phyloP scores from a whole-genome alignment of 2,113 vertebrate genomes.

The Hystrix cristata region DNA sequence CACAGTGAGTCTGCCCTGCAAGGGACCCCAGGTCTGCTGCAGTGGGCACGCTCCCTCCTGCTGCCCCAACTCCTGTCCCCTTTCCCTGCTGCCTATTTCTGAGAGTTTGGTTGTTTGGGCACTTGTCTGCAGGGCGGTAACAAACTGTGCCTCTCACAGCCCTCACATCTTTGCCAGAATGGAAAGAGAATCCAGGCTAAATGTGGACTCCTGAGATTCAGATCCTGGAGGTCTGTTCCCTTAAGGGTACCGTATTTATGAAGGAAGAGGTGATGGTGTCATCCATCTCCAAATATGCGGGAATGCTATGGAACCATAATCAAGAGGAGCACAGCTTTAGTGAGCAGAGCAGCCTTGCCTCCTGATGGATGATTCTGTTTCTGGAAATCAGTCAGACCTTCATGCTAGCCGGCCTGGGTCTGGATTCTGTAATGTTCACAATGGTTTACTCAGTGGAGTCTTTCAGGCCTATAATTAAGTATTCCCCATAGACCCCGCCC shows the following conservation, averaged over 20 bases:
- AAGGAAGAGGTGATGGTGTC: neutral
- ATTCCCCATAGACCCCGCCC: constrained; percentile 43
- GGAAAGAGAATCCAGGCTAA: neutral
- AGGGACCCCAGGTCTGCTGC: neutral
- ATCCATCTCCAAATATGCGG: neutral
- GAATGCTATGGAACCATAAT: constrained; percentile 25
- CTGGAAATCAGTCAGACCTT: constrained; percentile 54
- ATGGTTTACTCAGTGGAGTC: constrained; percentile 61
- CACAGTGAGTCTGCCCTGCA: neutral
- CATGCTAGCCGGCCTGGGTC: constrained; percentile 18
- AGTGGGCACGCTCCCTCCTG: neutral
- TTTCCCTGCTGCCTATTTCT: neutral
- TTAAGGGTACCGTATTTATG: neutral
- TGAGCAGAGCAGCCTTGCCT: neutral
- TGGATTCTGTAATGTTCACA: constrained; percentile 71
- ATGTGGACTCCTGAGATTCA: neutral
- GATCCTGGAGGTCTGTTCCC: neutral
- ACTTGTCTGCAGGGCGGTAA: neutral
- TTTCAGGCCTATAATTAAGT: constrained; percentile 56
- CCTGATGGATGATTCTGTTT: constrained; percentile 11
- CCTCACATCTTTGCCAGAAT: neutral
- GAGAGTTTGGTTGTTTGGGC: neutral
- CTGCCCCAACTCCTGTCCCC: neutral
- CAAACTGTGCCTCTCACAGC: neutral
- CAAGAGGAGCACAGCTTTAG: neutral